Conservation (phyloP, 1,140 invertebrate genomes). For the Drosophila sturtevanti region DNA sequence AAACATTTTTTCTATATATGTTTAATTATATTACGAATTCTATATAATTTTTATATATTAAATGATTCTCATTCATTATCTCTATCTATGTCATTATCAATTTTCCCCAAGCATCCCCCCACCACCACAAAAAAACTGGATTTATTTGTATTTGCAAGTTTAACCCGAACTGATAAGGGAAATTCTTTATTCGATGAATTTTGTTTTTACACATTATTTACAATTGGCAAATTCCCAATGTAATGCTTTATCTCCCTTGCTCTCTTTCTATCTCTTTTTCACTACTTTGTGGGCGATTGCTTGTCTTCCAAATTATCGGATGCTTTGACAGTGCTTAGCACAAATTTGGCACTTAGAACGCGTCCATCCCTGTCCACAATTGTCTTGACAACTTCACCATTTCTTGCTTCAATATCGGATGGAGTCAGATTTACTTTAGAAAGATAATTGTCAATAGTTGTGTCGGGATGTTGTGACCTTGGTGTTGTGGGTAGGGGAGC, state of each 20-base stretch:
- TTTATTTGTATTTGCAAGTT: conserved; percentile 8
- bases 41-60: not conserved
- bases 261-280: too few relatives aligned
- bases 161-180: conserved; percentile 51
- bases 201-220: not conserved
- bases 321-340: conserved; percentile 55
- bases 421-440: conserved; percentile 44
- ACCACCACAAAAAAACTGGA: not conserved
- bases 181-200: not conserved
- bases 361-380: conserved; percentile 67
- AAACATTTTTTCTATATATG: too few relatives aligned
- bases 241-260: not conserved
- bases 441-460: conserved; percentile 55
- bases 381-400: conserved; percentile 61
- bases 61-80: not conserved
- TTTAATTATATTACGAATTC: too few relatives aligned
- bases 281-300: conserved; percentile 46
- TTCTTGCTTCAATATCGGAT: conserved; percentile 45
- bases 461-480: not conserved
- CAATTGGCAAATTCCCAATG: not conserved
- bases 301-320: conserved; percentile 1
- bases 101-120: not conserved
- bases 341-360: conserved; percentile 57
- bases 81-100: not conserved
- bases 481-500: conserved; percentile 18